Base-by-base conservation (phyloP, 2,113 vertebrate genomes). In the Amia ocellicauda region DNA sequence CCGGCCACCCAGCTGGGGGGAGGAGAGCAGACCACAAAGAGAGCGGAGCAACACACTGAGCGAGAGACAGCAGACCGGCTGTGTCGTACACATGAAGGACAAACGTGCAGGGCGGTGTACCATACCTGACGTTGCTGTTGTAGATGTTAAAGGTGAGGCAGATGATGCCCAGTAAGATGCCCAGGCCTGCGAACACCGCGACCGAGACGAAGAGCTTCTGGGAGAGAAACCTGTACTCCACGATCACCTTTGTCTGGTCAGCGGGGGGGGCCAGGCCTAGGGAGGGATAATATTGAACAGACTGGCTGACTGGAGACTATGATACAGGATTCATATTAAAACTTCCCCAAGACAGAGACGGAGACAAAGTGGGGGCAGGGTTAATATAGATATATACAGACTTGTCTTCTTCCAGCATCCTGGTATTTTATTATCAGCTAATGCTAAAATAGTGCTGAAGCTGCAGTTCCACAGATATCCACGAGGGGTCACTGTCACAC, bases 91-190 rank as follows among this genome's bases (percentile, higher is more conserved):
- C n/a, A n/a, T n/a, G 62, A 68, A 55, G 23, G 65, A 64, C n/a
- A 36, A 10, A 36, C 31, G 31, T 10, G 4, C 31, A 3, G n/a
- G 31, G 61, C 36, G 2, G 7, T n/a, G n/a, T 23, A 71, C 90
- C 68, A 60, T 68, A 97, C 94, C 94, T 91, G 69, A 97, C 94
- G 0, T 91, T 94, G 50, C 93, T 93, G 63, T 97, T 97, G 88
- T 96, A 97, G 83, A 96, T 93, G 81, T 97, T 97, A 83, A 96
- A 97, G 4, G 93, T 93, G 76, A 97, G 83, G 75, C 94, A 97
- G 69, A 95, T 77, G 47, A 95, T 88, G 70, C 93, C 93, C 76
- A 97, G 69, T 36, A 96, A 84, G 70, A 97, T 96, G 43, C 94
- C 92, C 56, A 93, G 61, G 0, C 90, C 89, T 16, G 94, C 93